Evolutionary conservation across 37 sponge, comb jelly and placozoan genomes (phyloP).

Genomic region (Amphimedon queenslandica): DNA sequence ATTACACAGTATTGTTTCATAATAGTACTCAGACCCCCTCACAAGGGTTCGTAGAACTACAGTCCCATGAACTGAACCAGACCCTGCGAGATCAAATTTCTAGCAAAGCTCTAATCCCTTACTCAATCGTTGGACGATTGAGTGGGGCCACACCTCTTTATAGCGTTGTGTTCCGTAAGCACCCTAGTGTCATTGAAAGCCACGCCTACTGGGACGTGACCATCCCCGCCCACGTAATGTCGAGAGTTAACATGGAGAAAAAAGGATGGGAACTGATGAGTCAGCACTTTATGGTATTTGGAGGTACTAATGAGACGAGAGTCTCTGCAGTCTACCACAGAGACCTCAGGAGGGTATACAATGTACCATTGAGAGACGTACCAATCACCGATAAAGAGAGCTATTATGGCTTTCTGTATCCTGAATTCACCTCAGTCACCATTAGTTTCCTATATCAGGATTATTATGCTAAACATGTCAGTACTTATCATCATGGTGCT

Average conservation of each 20-base stretch:
- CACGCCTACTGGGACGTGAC: constrained; percentile 16
- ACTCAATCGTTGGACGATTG: constrained; percentile 8
- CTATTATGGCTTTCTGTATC: constrained; percentile 19
- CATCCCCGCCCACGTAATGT: neutral
- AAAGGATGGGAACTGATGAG: constrained; percentile 25
- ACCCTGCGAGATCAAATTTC: neutral
- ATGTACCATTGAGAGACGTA: constrained; percentile 22
- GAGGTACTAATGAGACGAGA: neutral
- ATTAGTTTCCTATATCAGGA: neutral
- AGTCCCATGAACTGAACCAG: neutral
- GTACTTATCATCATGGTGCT: neutral
- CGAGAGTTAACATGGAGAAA: neutral
- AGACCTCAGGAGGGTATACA: constrained; percentile 17
- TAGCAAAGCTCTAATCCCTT: constrained; percentile 5
- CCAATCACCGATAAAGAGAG: neutral
- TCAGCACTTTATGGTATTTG: constrained; percentile 20
- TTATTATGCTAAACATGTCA: constrained; percentile 21
- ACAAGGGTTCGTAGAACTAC: constrained; percentile 12
- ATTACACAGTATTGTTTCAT: constrained; percentile 14
- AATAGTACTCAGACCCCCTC: constrained; percentile 30
- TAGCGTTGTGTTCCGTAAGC: constrained; percentile 15
- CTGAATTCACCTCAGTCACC: constrained; percentile 12
- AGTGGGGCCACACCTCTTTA: constrained; percentile 10
- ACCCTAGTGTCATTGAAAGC: constrained; percentile 11
- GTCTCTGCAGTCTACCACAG: constrained; percentile 27